These are phyloP conservation scores for Steinernema hermaphroditum DNA, from an alignment of 2,888 invertebrate genomes.

Conservation along the genomic window DNA sequence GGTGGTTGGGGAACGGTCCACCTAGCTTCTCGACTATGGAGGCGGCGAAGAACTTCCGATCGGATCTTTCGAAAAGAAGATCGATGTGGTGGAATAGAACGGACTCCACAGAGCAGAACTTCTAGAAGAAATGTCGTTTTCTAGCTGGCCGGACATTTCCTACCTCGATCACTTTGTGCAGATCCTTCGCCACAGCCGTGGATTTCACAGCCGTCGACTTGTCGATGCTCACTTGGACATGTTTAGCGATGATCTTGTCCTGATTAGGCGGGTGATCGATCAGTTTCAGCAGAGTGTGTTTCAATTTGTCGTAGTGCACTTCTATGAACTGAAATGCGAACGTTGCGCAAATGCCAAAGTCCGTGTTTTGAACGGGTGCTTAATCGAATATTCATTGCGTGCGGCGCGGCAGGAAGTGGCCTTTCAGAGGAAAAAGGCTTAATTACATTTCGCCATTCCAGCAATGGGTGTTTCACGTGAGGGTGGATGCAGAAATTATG, in stretches of 20 bases:
- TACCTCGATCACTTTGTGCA: slow-evolving; percentile 1
- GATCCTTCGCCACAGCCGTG: background rate
- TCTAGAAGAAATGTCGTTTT: slow-evolving; percentile 6
- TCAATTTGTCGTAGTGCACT: background rate
- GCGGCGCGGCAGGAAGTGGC: too few relatives aligned
- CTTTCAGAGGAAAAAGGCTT: too few relatives aligned
- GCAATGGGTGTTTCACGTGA: too few relatives aligned
- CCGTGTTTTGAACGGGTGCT: too few relatives aligned
- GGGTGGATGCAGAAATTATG: too few relatives aligned
- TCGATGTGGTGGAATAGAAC: background rate
- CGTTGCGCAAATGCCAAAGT: background rate
- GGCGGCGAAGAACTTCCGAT: background rate
- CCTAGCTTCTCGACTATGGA: background rate
- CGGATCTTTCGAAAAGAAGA: background rate
- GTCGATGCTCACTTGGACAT: background rate
- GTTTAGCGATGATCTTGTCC: background rate
- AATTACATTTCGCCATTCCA: too few relatives aligned
- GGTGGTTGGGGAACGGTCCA: background rate
- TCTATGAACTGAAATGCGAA: background rate
- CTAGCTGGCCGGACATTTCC: background rate
- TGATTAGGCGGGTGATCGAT: background rate
- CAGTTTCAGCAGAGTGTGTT: background rate
- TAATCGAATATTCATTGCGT: too few relatives aligned
- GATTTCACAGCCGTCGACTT: background rate
- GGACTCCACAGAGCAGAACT: background rate